Evolutionary conservation across 1,140 invertebrate genomes (phyloP).

Genomic region (Charaxes varanes): DNA sequence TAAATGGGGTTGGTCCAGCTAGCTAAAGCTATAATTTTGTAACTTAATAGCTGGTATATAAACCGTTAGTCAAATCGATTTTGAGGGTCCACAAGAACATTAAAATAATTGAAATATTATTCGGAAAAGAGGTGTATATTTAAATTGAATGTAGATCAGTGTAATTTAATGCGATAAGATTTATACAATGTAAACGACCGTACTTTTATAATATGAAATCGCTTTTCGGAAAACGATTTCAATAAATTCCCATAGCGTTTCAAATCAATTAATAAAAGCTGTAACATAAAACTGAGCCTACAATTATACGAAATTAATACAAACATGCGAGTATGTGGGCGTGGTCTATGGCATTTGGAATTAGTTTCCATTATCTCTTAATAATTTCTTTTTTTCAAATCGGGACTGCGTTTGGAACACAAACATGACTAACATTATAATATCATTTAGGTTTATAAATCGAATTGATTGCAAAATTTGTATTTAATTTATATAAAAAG

Average conservation of each 20-base stretch:
- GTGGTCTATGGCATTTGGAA: constrained; percentile 16
- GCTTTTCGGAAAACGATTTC: constrained; percentile 10
- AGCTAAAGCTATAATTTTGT: no score
- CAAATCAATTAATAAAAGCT: constrained; percentile 35
- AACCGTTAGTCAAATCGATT: constrained; percentile 1
- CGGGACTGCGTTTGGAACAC: no score
- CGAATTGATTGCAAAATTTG: no score
- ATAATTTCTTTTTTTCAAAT: no score
- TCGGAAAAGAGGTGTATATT: constrained; percentile 7
- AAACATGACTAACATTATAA: no score
- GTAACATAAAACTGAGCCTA: constrained; percentile 25
- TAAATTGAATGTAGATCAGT: constrained; percentile 12
- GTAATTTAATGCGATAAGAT: constrained; percentile 8
- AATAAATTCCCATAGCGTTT: constrained; percentile 21
- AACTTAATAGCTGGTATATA: no score
- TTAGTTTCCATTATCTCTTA: constrained; percentile 19
- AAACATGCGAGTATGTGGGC: constrained; percentile 30
- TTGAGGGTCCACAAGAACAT: neutral
- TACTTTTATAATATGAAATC: constrained; percentile 2
- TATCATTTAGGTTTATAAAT: no score
- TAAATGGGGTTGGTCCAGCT: no score
- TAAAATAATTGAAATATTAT: constrained; percentile 12
- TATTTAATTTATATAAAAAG: no score
- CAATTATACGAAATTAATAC: constrained; percentile 40
- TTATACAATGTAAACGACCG: constrained; percentile 9